phyloP scores from a whole-genome alignment of 2,113 vertebrate species.

The Hyaena hyaena region DNA sequence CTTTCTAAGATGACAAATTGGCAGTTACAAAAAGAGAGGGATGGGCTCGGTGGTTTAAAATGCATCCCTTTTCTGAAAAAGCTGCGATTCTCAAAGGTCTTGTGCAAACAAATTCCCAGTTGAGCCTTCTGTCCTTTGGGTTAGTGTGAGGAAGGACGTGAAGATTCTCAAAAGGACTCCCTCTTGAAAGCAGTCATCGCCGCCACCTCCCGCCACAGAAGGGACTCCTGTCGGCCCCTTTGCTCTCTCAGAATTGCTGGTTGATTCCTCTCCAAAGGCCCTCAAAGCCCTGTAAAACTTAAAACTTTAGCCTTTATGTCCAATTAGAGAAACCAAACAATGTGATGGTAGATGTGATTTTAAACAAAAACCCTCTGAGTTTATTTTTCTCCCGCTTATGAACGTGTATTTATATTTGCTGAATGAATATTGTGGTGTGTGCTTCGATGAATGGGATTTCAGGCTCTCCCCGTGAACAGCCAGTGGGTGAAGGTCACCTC shows the following conservation, averaged over 20 bases:
- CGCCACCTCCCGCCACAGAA: neutral
- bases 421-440: neutral
- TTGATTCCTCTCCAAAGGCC: neutral
- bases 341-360: neutral
- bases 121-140: neutral
- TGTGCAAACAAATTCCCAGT: neutral
- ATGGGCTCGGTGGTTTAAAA: neutral
- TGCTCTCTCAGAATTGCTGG: neutral
- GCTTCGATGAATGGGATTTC: conserved; percentile 37
- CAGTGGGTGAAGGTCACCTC: conserved; percentile 73
- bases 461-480: conserved; percentile 66
- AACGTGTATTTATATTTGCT: conserved; percentile 23
- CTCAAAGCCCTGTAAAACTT: neutral
- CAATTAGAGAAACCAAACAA: conserved; percentile 53
- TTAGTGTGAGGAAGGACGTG: neutral
- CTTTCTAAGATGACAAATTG: conserved; percentile 6
- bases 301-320: conserved; percentile 57
- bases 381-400: conserved; percentile 56
- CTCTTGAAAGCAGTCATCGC: neutral
- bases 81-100: neutral
- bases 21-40: neutral
- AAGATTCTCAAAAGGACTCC: neutral
- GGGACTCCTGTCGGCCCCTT: neutral
- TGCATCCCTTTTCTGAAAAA: neutral
- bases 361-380: neutral